A percentile compares a stretch with the other conserved stretches of the same genome.
These are phyloP conservation scores for Pyrrhia umbra DNA, from an alignment of 2,888 invertebrate genomes.

Conservation along the genomic window DNA sequence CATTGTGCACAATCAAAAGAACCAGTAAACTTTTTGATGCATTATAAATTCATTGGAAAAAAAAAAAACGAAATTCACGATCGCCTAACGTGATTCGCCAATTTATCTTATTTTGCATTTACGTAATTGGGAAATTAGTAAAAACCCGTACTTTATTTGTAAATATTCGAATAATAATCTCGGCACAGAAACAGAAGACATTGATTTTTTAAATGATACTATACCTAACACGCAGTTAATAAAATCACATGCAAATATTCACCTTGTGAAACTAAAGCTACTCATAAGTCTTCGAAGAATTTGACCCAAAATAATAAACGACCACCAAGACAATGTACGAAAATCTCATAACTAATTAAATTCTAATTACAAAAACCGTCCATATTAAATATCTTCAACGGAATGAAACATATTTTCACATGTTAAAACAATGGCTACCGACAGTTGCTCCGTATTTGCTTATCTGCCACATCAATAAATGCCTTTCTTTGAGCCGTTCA, in stretches of 20 bases:
- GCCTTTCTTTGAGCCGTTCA: conserved; percentile 82
- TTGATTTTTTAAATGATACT: neutral
- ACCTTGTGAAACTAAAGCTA: conserved; percentile 30
- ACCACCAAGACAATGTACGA: conserved; percentile 42
- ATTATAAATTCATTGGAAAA: too few species aligned
- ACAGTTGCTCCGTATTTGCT: conserved; percentile 81
- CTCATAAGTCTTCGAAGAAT: conserved; percentile 10
- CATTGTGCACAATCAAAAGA: too few species aligned
- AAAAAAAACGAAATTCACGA: neutral
- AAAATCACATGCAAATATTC: conserved; percentile 15
- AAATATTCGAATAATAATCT: conserved; percentile 17
- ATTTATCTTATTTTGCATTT: conserved; percentile 2
- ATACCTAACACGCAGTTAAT: neutral
- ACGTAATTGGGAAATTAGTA: conserved; percentile 43
- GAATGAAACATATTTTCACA: conserved; percentile 84
- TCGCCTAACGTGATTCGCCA: neutral
- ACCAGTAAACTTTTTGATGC: too few species aligned
- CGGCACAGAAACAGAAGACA: conserved; percentile 7
- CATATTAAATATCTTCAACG: conserved; percentile 78
- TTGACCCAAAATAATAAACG: conserved; percentile 17
- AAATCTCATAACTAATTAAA: conserved; percentile 77
- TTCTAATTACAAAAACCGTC: conserved; percentile 80
- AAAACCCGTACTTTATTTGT: conserved; percentile 33
- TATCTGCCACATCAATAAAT: conserved; percentile 85
- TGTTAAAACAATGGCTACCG: conserved; percentile 88